Percentiles rank a stretch among this genome's conserved stretches.
Evolutionary conservation across 1,140 invertebrate species (phyloP).

Genomic region (Apis dorsata): DNA sequence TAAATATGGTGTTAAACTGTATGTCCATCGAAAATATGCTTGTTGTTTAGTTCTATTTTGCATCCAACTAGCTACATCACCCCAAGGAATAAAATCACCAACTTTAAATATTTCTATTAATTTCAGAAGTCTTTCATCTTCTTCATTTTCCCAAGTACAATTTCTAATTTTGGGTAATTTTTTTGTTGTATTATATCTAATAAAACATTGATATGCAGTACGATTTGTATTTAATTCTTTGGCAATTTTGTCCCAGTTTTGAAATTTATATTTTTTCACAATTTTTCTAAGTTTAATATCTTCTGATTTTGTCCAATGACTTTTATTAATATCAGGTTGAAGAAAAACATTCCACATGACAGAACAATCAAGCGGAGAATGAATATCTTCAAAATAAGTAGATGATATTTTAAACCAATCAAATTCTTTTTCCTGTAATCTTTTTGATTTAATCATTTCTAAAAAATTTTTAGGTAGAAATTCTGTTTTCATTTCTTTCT

Average conservation of each 20-base stretch:
- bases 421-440: constrained; percentile 68
- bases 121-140: constrained; percentile 81
- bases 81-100: constrained; percentile 85
- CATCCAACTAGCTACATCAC: constrained; percentile 82
- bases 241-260: constrained; percentile 85
- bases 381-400: constrained; percentile 76
- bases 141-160: constrained; percentile 81
- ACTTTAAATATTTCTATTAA: constrained; percentile 81
- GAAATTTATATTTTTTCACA: constrained; percentile 77
- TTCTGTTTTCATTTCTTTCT: constrained; percentile 1
- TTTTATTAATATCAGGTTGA: constrained; percentile 84
- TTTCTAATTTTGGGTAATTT: constrained; percentile 64
- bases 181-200: constrained; percentile 81
- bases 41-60: constrained; percentile 83
- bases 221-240: constrained; percentile 80
- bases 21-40: constrained; percentile 81
- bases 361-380: constrained; percentile 80
- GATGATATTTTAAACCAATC: constrained; percentile 80
- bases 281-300: constrained; percentile 79
- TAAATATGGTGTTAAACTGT: constrained; percentile 76
- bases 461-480: constrained; percentile 60
- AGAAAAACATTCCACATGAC: constrained; percentile 85
- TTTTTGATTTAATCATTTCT: constrained; percentile 62
- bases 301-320: constrained; percentile 82
- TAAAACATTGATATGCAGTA: constrained; percentile 85